phyloP scores from a whole-genome alignment of 2,113 vertebrate genomes.

The Miniopterus natalensis region DNA sequence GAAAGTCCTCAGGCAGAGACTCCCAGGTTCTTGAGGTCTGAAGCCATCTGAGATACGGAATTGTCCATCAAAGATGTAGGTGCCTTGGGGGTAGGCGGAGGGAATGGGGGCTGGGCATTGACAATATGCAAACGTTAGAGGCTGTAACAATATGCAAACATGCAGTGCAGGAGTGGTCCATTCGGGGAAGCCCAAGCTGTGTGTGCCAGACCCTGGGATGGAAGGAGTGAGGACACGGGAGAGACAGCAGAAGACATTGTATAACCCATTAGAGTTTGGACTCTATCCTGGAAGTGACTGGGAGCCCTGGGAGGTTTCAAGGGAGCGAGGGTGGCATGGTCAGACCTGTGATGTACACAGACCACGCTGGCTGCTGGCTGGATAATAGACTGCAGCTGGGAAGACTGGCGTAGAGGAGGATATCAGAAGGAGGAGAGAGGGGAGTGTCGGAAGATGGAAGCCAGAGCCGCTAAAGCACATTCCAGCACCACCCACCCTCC shows the following conservation, averaged over 20 bases:
- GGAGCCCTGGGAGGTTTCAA: background rate
- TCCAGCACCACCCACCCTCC: background rate
- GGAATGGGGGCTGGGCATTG: fast-evolving
- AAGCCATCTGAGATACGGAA: background rate
- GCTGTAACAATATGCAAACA: background rate
- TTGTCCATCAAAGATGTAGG: background rate
- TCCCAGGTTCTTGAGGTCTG: background rate
- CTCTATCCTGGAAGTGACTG: background rate
- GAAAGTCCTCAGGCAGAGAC: background rate
- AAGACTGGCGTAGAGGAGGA: background rate
- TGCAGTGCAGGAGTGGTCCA: fast-evolving
- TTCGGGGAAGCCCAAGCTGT: background rate
- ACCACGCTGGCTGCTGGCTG: background rate
- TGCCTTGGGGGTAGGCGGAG: background rate
- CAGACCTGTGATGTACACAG: background rate
- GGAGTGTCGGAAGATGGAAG: background rate
- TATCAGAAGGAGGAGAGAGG: background rate
- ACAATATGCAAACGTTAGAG: too few species aligned
- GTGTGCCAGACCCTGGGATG: background rate
- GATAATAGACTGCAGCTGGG: background rate
- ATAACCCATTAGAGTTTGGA: background rate
- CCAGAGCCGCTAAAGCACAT: background rate
- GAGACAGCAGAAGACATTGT: background rate
- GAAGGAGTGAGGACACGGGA: fast-evolving
- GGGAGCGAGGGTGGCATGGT: background rate